Percentiles rank a stretch among this genome's conserved stretches.
phyloP scores from a whole-genome alignment of 2,888 invertebrate species.

The Adelognathus sp. region DNA sequence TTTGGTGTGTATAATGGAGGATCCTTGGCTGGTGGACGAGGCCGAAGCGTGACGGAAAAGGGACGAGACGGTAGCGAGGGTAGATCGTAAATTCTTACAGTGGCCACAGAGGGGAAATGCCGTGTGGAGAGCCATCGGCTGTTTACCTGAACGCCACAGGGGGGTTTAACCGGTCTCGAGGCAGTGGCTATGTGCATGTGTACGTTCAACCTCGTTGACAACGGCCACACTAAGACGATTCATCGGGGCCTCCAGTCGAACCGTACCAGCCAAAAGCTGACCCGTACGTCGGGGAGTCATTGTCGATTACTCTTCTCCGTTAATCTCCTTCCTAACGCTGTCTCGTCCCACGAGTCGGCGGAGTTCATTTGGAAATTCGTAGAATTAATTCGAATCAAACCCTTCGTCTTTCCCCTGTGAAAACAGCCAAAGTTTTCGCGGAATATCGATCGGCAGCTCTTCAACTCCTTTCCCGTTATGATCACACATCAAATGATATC shows the following conservation, averaged over 20 bases:
- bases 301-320: background rate
- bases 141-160: slow-evolving; percentile 29
- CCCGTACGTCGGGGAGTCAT: background rate
- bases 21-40: background rate
- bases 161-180: background rate
- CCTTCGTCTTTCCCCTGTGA: no score
- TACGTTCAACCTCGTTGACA: background rate
- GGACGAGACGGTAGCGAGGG: background rate
- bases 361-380: background rate
- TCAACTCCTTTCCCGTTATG: no score
- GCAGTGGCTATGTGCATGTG: background rate
- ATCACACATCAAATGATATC: no score
- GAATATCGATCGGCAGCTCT: no score
- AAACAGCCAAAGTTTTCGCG: no score
- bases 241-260: background rate
- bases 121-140: slow-evolving; percentile 22
- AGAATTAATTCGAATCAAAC: background rate
- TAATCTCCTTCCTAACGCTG: background rate
- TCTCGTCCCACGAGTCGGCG: background rate
- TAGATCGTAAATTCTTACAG: slow-evolving; percentile 37
- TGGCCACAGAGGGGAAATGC: background rate
- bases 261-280: background rate
- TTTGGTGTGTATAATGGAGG: background rate
- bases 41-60: background rate
- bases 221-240: background rate